phyloP scores from a whole-genome alignment of 2,113 vertebrate genomes.

The Gallinago jamesoni region DNA sequence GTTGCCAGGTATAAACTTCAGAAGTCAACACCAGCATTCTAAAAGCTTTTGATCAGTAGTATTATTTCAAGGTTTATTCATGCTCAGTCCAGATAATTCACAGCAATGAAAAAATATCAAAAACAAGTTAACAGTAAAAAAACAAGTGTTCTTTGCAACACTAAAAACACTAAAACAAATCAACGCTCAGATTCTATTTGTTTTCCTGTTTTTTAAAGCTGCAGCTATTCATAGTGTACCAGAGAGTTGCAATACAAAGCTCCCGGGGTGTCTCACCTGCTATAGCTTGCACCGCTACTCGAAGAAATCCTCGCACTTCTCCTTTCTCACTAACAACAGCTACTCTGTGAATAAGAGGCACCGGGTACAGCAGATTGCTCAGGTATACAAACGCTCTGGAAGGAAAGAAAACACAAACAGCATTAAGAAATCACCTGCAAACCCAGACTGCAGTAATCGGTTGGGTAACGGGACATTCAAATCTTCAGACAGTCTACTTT shows the following conservation, averaged over 20 bases:
- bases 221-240: neutral
- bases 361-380: conserved; percentile 96
- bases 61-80: neutral
- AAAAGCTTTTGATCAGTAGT: neutral
- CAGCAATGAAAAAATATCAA: neutral
- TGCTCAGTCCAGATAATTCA: neutral
- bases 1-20: neutral
- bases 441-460: neutral
- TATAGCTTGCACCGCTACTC: conserved; percentile 96
- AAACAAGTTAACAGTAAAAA: neutral
- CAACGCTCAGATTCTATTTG: too few species aligned
- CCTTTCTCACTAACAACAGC: conserved; percentile 98
- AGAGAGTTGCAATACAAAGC: neutral
- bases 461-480: neutral
- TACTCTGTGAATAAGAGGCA: conserved; percentile 94
- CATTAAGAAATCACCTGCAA: neutral
- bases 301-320: conserved; percentile 93
- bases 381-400: conserved; percentile 96
- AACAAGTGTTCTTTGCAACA: neutral
- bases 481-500: neutral
- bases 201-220: neutral
- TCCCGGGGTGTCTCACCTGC: conserved; percentile 78
- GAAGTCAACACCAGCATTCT: neutral
- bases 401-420: neutral
- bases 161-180: neutral